A percentile compares a stretch with the other conserved stretches of the same genome.
Evolutionary conservation across 2,888 invertebrate species (phyloP).

Genomic region (Pseudolycoriella hygida): DNA sequence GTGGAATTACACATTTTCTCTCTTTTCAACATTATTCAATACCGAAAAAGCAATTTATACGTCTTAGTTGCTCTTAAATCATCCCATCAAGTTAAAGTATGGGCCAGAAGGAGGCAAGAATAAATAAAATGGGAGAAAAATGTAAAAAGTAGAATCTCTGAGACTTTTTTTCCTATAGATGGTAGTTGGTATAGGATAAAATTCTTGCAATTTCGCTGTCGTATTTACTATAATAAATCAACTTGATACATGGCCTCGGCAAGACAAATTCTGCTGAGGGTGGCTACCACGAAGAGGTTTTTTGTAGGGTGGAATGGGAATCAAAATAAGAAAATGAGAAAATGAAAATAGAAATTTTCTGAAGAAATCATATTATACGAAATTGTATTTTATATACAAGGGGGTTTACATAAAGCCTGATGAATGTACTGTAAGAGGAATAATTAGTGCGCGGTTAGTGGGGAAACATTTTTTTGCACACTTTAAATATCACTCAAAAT

Average conservation of each 20-base stretch:
- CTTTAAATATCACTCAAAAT: no score
- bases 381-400: no score
- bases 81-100: slow-evolving; percentile 13
- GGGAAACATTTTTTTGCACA: no score
- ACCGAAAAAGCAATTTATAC: slow-evolving; percentile 10
- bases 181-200: slow-evolving; percentile 9
- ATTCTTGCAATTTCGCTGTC: slow-evolving; percentile 15
- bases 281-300: slow-evolving; percentile 3
- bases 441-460: no score
- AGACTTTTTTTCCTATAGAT: slow-evolving; percentile 1
- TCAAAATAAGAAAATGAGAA: no score
- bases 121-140: slow-evolving; percentile 1
- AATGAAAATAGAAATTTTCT: no score
- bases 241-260: slow-evolving; percentile 15
- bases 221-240: slow-evolving; percentile 14
- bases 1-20: background rate
- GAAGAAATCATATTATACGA: no score
- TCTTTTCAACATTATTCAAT: slow-evolving; percentile 3
- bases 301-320: background rate
- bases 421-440: no score
- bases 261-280: slow-evolving; percentile 14
- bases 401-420: no score
- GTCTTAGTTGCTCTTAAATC: slow-evolving; percentile 13
- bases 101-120: slow-evolving; percentile 10
- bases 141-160: slow-evolving; percentile 2